A percentile compares a stretch with the other conserved stretches of the same genome.
Conservation (phyloP, 2,888 invertebrate genomes). For the Amphiduros pacificus region DNA sequence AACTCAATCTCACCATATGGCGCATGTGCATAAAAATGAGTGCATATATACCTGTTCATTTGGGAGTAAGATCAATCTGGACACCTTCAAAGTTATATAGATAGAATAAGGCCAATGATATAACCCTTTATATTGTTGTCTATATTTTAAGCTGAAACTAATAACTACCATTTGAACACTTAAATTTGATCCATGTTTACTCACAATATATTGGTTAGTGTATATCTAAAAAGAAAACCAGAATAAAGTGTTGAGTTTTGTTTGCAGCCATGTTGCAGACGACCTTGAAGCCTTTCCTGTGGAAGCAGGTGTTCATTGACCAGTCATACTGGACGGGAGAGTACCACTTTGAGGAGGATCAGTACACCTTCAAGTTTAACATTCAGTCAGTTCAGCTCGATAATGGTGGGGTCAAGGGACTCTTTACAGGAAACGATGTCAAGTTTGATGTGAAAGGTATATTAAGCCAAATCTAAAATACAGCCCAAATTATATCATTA, state of each 20-base stretch:
- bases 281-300: constrained; percentile 5
- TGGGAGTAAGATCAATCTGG: not conserved
- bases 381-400: constrained; percentile 7
- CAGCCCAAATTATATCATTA: no score
- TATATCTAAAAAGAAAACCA: no score
- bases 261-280: no score
- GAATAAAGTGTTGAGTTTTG: no score
- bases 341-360: not conserved
- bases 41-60: not conserved
- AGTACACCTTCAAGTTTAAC: constrained; percentile 1
- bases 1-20: not conserved
- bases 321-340: constrained; percentile 11
- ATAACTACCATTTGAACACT: no score
- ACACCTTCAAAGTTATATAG: no score
- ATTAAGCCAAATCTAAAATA: no score
- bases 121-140: no score
- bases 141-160: no score
- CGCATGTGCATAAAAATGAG: not conserved
- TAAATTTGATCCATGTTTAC: no score
- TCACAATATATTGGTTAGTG: no score
- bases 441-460: constrained; percentile 17
- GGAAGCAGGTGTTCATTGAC: constrained; percentile 15
- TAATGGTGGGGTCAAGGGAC: not conserved
- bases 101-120: no score
- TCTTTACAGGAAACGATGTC: constrained; percentile 5